Evolutionary conservation across 1,140 invertebrate species (phyloP).

Genomic region (Heliconius himera): DNA sequence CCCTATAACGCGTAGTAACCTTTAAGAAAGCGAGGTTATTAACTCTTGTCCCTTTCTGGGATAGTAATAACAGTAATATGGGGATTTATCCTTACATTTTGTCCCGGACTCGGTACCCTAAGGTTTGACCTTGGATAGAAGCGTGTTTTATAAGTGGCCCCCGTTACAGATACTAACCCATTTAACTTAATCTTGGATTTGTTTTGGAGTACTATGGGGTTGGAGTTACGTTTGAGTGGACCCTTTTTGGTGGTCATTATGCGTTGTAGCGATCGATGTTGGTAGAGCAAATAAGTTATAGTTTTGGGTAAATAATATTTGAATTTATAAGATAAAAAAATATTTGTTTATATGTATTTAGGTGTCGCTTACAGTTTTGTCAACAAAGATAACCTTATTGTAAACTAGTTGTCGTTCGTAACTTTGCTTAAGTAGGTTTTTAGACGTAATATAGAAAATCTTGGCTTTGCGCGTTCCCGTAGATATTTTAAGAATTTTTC

Average conservation of each 20-base stretch:
- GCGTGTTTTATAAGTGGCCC: conserved; percentile 62
- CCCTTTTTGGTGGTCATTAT: background rate
- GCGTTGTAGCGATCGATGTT: background rate
- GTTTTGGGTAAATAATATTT: background rate
- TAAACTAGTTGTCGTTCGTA: no score
- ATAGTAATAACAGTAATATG: conserved; percentile 71
- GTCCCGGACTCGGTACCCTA: conserved; percentile 45
- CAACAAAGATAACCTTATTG: no score
- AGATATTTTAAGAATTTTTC: no score
- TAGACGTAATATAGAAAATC: no score
- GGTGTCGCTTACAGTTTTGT: background rate
- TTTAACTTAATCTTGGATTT: conserved; percentile 69
- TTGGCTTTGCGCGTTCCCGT: no score
- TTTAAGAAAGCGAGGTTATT: conserved; percentile 44
- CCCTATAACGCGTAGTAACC: conserved; percentile 21
- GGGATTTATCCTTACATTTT: conserved; percentile 66
- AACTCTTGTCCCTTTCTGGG: conserved; percentile 40
- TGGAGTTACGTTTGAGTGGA: background rate
- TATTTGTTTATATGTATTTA: background rate
- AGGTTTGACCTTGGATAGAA: conserved; percentile 41
- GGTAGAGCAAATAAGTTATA: background rate
- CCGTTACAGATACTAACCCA: conserved; percentile 55
- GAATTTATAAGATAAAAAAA: background rate
- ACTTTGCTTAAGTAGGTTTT: no score
- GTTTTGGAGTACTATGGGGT: conserved; percentile 27